phyloP scores from a whole-genome alignment of 2,888 invertebrate genomes.

The Acleris laterana region DNA sequence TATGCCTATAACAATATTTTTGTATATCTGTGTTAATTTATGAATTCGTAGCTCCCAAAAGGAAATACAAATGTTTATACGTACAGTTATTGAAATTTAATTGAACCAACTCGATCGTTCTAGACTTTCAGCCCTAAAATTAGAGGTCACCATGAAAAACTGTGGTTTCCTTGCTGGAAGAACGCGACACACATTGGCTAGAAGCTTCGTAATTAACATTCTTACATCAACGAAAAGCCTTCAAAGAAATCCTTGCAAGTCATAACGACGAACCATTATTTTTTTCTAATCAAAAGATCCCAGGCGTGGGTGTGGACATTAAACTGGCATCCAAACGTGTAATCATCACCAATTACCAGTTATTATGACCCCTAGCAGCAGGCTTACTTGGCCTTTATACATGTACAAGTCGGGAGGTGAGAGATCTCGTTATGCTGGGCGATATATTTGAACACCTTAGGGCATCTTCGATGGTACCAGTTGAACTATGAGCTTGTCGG shows the following conservation, averaged over 20 bases:
- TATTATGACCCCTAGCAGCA: constrained; percentile 47
- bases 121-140: too few species aligned
- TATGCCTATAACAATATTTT: too few species aligned
- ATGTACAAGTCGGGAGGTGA: constrained; percentile 37
- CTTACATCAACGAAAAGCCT: not conserved
- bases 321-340: constrained; percentile 49
- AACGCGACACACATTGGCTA: too few species aligned
- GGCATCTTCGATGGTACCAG: constrained; percentile 44
- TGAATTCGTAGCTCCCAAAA: too few species aligned
- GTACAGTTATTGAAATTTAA: too few species aligned
- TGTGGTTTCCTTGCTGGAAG: too few species aligned
- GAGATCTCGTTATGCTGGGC: constrained; percentile 44
- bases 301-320: constrained; percentile 43
- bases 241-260: constrained; percentile 27
- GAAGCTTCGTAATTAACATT: too few species aligned
- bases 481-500: constrained; percentile 46
- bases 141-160: too few species aligned
- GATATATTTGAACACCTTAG: constrained; percentile 48
- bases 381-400: constrained; percentile 17
- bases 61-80: too few species aligned
- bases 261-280: constrained; percentile 40
- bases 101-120: too few species aligned
- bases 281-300: constrained; percentile 46
- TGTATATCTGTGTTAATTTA: too few species aligned
- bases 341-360: constrained; percentile 57